Base-by-base conservation (phyloP, 2,113 vertebrate genomes). In the Vidua macroura region DNA sequence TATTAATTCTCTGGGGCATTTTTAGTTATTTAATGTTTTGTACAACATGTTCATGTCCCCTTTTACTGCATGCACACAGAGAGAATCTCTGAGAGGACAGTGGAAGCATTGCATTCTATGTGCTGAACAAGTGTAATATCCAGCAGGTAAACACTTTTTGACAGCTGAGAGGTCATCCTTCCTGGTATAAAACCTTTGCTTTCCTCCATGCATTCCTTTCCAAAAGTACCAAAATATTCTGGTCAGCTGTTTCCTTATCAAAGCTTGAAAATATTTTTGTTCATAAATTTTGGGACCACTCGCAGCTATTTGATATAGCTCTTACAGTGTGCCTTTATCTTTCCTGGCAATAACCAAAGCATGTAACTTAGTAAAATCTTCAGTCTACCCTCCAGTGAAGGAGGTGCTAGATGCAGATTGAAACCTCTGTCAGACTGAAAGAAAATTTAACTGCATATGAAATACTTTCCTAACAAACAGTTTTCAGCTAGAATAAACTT, bases 1-100 rank as follows among this genome's bases (percentile, higher is more conserved):
- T 43, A 88, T 95, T 91, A 96, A 91, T 96, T 97, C 97, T 96
- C 94, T 90, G 79, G 86, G 95, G 37, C 46, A 53, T 78, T 90
- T 93, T 93, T 74, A 90, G 92, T 93, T 92, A 91, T 96, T 97
- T 92, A 95, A 88, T 5, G 6, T 93, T 94, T 95, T 90, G 58
- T 48, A 89, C 31, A 70, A 62, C 19, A 13, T 82, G 22, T 55
- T 81, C 43, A 37, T 44, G n/a, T 79, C 25, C 51, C 15, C 25
- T 92, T 88, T 59, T 46, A 62, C 48, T 28, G 35, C 58, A 49
- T 28, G 35, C 58, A 52, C 30, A 82, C 13, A 21, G 53, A 62
- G 70, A 88, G 53, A 55, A 74, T 28, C 18, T 49, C n/a, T 49
- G 17, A 17, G 37, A 95, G 30, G 37, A 27, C 44, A 63, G 28